Evolutionary conservation across 2,888 invertebrate genomes (phyloP).

Genomic region (Mesodorylaimus sp.): DNA sequence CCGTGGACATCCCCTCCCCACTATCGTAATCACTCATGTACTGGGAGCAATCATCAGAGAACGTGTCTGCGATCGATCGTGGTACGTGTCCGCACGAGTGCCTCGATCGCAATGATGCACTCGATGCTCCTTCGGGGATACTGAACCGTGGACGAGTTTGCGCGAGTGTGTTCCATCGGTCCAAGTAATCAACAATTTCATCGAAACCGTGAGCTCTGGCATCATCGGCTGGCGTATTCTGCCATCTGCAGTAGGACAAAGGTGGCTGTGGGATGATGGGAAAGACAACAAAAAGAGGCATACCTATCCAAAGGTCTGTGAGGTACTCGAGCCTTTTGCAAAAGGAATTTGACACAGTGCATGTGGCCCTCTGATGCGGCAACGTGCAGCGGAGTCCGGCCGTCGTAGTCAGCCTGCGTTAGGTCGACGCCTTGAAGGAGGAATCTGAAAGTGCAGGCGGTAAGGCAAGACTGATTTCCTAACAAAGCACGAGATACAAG

Average conservation of each 20-base stretch:
- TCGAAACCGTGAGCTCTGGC: constrained; percentile 63
- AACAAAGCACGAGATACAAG: no score
- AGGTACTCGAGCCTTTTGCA: constrained; percentile 63
- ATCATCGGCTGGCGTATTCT: constrained; percentile 68
- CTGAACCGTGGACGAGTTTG: no score
- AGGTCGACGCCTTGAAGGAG: constrained; percentile 74
- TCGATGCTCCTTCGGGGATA: no score
- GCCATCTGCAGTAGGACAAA: constrained; percentile 47
- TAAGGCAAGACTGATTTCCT: no score
- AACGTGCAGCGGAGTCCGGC: constrained; percentile 79
- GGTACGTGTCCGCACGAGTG: no score
- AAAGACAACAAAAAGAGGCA: not conserved
- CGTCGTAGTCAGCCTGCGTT: constrained; percentile 79
- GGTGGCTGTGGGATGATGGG: not conserved
- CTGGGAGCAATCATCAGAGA: no score
- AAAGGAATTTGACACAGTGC: constrained; percentile 66
- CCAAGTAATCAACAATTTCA: constrained; percentile 52
- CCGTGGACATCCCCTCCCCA: no score
- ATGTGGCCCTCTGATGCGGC: constrained; percentile 84
- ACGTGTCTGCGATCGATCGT: no score
- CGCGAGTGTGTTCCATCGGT: constrained; percentile 53
- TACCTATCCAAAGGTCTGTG: constrained; percentile 55
- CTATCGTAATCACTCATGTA: no score
- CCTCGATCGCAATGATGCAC: no score
- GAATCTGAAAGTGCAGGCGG: constrained; percentile 22